Conservation (phyloP, 2,113 vertebrate species). For the Hippocampus abdominalis region DNA sequence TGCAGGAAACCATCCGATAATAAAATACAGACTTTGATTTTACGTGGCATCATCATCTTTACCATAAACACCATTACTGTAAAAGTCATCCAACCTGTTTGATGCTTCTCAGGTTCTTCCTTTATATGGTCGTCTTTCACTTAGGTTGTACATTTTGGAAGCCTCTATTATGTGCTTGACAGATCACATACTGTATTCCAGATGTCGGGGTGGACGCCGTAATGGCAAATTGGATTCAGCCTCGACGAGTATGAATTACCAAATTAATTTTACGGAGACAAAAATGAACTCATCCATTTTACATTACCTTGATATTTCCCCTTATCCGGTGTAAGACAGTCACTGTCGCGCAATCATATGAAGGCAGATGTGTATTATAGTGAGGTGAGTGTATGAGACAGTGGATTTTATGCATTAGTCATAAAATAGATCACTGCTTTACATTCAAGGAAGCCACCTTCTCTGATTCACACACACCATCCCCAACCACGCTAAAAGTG, state of each 20-base stretch:
- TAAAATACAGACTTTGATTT: conserved; percentile 32
- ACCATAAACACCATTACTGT: conserved; percentile 38
- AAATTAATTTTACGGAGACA: conserved; percentile 59
- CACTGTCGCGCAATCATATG: conserved; percentile 59
- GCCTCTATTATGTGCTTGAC: conserved; percentile 1
- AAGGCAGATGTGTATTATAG: conserved; percentile 51
- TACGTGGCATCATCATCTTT: conserved; percentile 34
- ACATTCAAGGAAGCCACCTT: conserved; percentile 58
- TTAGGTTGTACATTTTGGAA: background rate
- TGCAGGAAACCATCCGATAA: conserved; percentile 36
- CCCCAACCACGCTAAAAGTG: conserved; percentile 41
- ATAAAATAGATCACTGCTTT: conserved; percentile 68
- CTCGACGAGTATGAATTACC: conserved; percentile 52
- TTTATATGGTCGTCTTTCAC: background rate
- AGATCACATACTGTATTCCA: conserved; percentile 6
- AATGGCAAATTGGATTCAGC: conserved; percentile 56
- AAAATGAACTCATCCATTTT: conserved; percentile 58
- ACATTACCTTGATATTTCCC: conserved; percentile 53
- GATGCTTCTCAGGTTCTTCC: background rate
- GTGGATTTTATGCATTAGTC: conserved; percentile 61
- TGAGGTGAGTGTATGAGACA: conserved; percentile 58
- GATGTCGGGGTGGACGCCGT: conserved; percentile 33
- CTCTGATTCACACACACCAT: conserved; percentile 50
- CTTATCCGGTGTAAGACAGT: conserved; percentile 47
- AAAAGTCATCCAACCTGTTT: conserved; percentile 11